Percentiles rank a stretch among this genome's conserved stretches.
Conservation (phyloP, 2,888 invertebrate species). For the Flabesymbios commensalis region DNA sequence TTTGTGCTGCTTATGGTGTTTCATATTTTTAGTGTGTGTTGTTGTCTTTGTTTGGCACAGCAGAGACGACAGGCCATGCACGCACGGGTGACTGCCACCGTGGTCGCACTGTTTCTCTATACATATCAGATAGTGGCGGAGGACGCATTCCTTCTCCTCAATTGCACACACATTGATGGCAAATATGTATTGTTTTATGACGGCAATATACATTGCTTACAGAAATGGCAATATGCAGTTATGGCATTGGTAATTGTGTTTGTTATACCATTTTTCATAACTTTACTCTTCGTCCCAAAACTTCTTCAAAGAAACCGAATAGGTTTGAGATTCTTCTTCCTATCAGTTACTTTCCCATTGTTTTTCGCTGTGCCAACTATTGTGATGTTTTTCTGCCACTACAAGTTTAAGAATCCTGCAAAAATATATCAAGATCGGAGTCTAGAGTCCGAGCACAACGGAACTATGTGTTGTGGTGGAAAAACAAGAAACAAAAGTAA, state of each 20-base stretch:
- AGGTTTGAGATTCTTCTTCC: not conserved
- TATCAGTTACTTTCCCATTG: slow-evolving; percentile 14
- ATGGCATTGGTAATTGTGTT: slow-evolving; percentile 14
- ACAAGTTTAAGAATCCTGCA: too few relatives aligned
- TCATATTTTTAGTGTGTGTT: slow-evolving; percentile 7
- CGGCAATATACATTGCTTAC: slow-evolving; percentile 24
- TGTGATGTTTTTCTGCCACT: not conserved
- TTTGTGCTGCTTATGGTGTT: slow-evolving; percentile 5
- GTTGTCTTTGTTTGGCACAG: too few relatives aligned
- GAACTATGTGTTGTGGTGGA: too few relatives aligned
- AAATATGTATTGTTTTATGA: slow-evolving; percentile 21
- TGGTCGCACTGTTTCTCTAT: slow-evolving; percentile 14
- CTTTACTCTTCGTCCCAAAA: slow-evolving; percentile 19
- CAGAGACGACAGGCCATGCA: not conserved
- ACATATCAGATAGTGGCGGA: slow-evolving; percentile 19
- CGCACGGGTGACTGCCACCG: slow-evolving; percentile 4
- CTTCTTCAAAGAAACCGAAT: slow-evolving; percentile 12
- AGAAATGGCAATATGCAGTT: slow-evolving; percentile 27
- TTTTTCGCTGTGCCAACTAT: slow-evolving; percentile 12
- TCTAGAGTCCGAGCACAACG: too few relatives aligned
- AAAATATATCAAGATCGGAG: too few relatives aligned
- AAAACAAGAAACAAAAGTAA: too few relatives aligned
- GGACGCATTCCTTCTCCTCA: slow-evolving; percentile 14
- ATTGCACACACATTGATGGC: slow-evolving; percentile 13
- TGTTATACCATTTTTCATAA: slow-evolving; percentile 25